Percentiles rank a stretch among this genome's conserved stretches.
phyloP scores from a whole-genome alignment of 2,888 invertebrate species.

The Hylaea fasciaria region DNA sequence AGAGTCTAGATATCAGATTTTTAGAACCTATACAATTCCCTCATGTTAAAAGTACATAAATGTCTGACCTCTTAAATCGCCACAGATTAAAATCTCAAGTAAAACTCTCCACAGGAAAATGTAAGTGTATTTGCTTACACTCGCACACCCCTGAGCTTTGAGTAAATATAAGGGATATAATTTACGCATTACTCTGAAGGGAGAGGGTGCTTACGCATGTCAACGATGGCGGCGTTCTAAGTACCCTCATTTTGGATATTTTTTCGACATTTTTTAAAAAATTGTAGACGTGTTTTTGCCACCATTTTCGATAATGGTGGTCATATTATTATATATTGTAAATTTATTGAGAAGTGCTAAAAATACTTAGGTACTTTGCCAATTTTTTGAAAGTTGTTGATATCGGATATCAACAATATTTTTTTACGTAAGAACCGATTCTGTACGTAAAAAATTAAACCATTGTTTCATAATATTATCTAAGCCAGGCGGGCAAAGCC shows the following conservation, averaged over 20 bases:
- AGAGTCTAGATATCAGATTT: constrained; percentile 11
- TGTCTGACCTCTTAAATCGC: constrained; percentile 30
- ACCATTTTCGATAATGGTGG: constrained; percentile 18
- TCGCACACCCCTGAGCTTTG: constrained; percentile 19
- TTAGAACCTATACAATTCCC: constrained; percentile 8
- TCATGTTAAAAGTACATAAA: constrained; percentile 31
- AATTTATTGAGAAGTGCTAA: not conserved
- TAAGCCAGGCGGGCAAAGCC: too few relatives aligned
- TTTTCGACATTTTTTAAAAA: constrained; percentile 21
- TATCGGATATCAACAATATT: too few relatives aligned
- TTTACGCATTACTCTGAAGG: constrained; percentile 28
- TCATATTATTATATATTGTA: constrained; percentile 3
- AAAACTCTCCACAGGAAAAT: constrained; percentile 15
- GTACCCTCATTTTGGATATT: constrained; percentile 31
- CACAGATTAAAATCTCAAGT: constrained; percentile 25
- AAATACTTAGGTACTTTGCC: too few relatives aligned
- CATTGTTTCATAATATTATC: too few relatives aligned
- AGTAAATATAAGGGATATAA: constrained; percentile 33
- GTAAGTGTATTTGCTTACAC: constrained; percentile 23
- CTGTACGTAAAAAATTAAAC: too few relatives aligned
- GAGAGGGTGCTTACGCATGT: constrained; percentile 29
- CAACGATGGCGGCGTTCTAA: constrained; percentile 32
- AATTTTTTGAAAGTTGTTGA: too few relatives aligned
- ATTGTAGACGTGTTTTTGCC: constrained; percentile 22
- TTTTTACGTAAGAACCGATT: too few relatives aligned